These are phyloP conservation scores for Flexamia atlantica DNA, from an alignment of 2,888 invertebrate genomes.

Conservation along the genomic window DNA sequence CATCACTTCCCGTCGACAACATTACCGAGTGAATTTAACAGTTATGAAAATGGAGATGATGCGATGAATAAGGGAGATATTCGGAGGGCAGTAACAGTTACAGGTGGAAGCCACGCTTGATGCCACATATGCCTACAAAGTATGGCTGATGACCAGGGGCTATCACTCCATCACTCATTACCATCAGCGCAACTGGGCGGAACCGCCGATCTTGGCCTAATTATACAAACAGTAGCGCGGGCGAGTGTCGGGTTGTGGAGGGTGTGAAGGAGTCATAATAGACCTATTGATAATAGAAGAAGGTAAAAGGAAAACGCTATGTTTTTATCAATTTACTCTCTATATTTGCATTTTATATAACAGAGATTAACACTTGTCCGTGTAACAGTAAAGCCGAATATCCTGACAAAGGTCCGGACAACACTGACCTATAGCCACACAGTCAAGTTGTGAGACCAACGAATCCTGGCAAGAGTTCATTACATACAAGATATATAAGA, in stretches of 20 bases:
- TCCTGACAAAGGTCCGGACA: too few relatives aligned
- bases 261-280: too few relatives aligned
- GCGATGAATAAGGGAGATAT: not conserved
- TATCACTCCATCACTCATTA: conserved; percentile 53
- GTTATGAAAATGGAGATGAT: conserved; percentile 6
- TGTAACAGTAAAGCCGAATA: too few relatives aligned
- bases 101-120: not conserved
- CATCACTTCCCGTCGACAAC: not conserved
- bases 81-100: not conserved
- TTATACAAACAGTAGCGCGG: not conserved
- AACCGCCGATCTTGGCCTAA: conserved; percentile 1
- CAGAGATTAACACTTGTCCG: too few relatives aligned
- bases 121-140: not conserved
- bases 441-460: too few relatives aligned
- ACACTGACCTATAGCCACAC: too few relatives aligned
- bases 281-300: too few relatives aligned
- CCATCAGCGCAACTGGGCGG: conserved; percentile 17
- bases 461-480: too few relatives aligned
- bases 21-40: not conserved
- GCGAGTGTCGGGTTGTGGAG: not conserved
- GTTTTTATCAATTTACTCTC: too few relatives aligned
- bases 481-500: too few relatives aligned
- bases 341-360: too few relatives aligned
- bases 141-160: not conserved
- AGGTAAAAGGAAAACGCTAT: too few relatives aligned